Evolutionary conservation across 1,140 invertebrate species (phyloP), one percentile per base, ranked within the genome.

Genomic region (Yoshiicerus persimilis): DNA sequence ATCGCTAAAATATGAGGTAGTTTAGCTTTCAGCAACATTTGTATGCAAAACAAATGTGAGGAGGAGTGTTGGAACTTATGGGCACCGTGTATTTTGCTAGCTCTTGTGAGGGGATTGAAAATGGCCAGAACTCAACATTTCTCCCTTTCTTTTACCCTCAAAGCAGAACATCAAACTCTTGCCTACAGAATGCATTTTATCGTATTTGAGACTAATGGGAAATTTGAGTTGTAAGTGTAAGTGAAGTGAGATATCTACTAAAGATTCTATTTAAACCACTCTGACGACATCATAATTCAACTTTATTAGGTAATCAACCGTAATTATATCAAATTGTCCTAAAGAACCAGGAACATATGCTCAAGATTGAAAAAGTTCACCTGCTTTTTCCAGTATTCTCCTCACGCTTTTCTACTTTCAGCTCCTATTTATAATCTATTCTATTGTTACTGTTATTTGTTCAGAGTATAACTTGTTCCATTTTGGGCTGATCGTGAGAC

Each of bases 21-120:
- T 80, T 80, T 80, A 80, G 75, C 75, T 80, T 80, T 80, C 75
- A 80, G 75, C 75, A 80, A 80, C 75, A 80, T 80, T 80, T 80
- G 75, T 80, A 80, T 80, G 75, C 75, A 80, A 80, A 80, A 80
- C 75, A 80, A 80, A 80, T 80, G 75, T 38, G 75, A 80, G 32
- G 75, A 80, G 32, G 75, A 30, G 75, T 80, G 32, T 80, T 30
- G 32, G 23, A 80, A 80, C 34, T 80, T 80, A 80, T 80, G 75
- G 32, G 13, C 16, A 80, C 34, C 4, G 75, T 80, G 75, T 80
- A 36, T n/a, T 13, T 80, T 56, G 47, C 47, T 80, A n/a, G 47
- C 47, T 56, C n/a, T 56, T 56, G 27, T 70, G 25, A 30, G 66
- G 66, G 25, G 66, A 30, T 30, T 10, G 25, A 70, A 30, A 30